Evolutionary conservation across 2,888 invertebrate genomes (phyloP), one percentile per base, ranked within the genome.

Genomic region (Leptothorax acervorum): DNA sequence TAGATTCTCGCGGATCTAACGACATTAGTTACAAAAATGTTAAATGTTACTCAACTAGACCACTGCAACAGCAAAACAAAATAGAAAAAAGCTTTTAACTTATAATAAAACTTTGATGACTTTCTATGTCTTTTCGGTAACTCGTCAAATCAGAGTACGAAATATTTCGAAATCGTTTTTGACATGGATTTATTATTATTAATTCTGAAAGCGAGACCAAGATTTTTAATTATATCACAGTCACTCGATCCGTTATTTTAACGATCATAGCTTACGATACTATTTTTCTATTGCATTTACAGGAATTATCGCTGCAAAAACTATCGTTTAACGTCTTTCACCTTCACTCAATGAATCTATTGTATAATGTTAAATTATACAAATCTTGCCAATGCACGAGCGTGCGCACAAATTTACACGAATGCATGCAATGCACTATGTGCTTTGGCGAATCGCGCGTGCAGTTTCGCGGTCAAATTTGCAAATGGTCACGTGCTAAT

Each of bases 401-500:
- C 11, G 8, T 1, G 6, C 28, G 60, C 42, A 12, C 6, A 42
- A 57, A 23, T 11, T 39, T 5, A 55, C n/a, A 31, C 31, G 35
- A 6, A 35, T 35, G 35, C 35, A 35, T 35, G 18, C 51, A 12
- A 18, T 6, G 51, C 31, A 62, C 35, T 42, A 18, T 23, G 42
- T 31, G 51, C n/a, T 48, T 60, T 78, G 23, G 57, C 48, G 31
- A 45, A 48, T 4, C 23, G n/a, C 63, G 65, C 18, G n/a, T 31
- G 18, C 31, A 45, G 42, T 28, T 74, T 39, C 48, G 60, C 15
- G 66, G 82, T 63, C 51, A 39, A 75, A 81, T 85, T 79, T 53
- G 73, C 78, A 79, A 87, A 83, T 70, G 62, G 60, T 53, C 79
- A 51, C 79, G 66, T 66, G 82, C 82, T 87, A 89, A 87, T 89